Percentiles rank a stretch among this genome's conserved stretches.
These are phyloP conservation scores for Epistrophe grossulariae DNA, from an alignment of 2,888 invertebrate genomes.

Conservation along the genomic window DNA sequence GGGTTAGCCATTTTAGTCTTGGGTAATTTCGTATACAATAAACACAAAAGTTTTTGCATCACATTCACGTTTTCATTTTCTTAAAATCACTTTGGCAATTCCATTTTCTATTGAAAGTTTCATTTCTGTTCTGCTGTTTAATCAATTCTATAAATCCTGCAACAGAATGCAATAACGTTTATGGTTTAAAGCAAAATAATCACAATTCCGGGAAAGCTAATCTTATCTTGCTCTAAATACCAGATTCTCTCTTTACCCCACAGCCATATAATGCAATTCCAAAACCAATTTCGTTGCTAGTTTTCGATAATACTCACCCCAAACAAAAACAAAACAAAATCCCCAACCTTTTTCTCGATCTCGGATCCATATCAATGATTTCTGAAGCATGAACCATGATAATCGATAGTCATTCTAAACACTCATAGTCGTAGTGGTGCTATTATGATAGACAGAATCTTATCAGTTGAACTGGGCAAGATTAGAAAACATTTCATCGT, in stretches of 20 bases:
- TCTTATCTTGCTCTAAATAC: constrained; percentile 52
- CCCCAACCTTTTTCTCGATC: not conserved
- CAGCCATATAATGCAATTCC: constrained; percentile 20
- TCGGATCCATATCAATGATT: constrained; percentile 41
- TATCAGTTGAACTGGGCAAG: constrained; percentile 19
- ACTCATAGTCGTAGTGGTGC: not conserved
- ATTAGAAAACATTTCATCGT: constrained; percentile 17
- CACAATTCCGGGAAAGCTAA: constrained; percentile 39
- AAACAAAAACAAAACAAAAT: not conserved
- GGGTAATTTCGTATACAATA: not conserved
- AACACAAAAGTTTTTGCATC: constrained; percentile 7
- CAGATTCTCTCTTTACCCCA: not conserved
- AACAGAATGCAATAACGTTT: constrained; percentile 35
- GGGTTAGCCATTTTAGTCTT: not conserved
- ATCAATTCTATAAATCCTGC: constrained; percentile 16
- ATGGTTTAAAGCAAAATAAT: constrained; percentile 14
- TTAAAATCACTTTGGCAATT: not conserved
- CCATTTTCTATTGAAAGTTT: not conserved
- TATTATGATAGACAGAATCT: constrained; percentile 30
- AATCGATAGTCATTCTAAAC: constrained; percentile 52
- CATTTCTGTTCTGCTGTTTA: not conserved
- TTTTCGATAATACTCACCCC: constrained; percentile 43
- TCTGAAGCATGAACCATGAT: constrained; percentile 8
- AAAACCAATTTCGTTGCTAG: constrained; percentile 53
- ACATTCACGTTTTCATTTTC: not conserved